A percentile compares a stretch with the other conserved stretches of the same genome.
Evolutionary conservation across 2,888 invertebrate genomes (phyloP).

Genomic region (Netelia melanura): DNA sequence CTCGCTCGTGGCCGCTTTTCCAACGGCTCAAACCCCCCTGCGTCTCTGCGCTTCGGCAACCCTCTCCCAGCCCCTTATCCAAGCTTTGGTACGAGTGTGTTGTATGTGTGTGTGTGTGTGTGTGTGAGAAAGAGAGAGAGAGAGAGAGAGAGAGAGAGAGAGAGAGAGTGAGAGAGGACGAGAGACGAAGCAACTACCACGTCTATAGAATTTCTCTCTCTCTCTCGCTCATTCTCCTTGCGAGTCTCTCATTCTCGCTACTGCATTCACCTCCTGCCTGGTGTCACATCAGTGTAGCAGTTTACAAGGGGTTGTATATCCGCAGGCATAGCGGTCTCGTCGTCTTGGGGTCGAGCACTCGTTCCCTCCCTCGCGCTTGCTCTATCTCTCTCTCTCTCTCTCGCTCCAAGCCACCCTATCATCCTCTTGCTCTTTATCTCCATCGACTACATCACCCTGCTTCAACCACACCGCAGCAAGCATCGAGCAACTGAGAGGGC

Average conservation of each 20-base stretch:
- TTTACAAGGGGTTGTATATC: conserved; percentile 79
- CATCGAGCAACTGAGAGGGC: conserved; percentile 21
- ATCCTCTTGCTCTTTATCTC: neutral
- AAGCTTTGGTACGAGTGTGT: conserved; percentile 36
- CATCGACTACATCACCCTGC: conserved; percentile 10
- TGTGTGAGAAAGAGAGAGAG: neutral
- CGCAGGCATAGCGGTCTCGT: conserved; percentile 69
- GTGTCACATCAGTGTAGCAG: conserved; percentile 83
- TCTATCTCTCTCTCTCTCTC: conserved; percentile 17
- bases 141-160: neutral
- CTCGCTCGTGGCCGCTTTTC: conserved; percentile 57
- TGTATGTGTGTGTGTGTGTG: neutral
- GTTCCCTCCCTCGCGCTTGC: conserved; percentile 14
- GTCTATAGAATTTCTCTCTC: neutral
- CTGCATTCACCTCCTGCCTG: conserved; percentile 59
- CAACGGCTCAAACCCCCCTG: conserved; percentile 69
- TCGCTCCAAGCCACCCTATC: neutral
- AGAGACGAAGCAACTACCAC: conserved; percentile 15
- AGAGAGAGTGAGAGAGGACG: neutral
- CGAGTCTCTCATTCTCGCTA: conserved; percentile 60
- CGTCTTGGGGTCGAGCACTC: conserved; percentile 63
- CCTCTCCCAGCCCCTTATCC: conserved; percentile 42
- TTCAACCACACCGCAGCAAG: conserved; percentile 22
- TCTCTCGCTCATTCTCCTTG: conserved; percentile 39
- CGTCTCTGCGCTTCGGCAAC: conserved; percentile 50